phyloP scores from a whole-genome alignment of 2,113 vertebrate species.

The Alouatta palliata region DNA sequence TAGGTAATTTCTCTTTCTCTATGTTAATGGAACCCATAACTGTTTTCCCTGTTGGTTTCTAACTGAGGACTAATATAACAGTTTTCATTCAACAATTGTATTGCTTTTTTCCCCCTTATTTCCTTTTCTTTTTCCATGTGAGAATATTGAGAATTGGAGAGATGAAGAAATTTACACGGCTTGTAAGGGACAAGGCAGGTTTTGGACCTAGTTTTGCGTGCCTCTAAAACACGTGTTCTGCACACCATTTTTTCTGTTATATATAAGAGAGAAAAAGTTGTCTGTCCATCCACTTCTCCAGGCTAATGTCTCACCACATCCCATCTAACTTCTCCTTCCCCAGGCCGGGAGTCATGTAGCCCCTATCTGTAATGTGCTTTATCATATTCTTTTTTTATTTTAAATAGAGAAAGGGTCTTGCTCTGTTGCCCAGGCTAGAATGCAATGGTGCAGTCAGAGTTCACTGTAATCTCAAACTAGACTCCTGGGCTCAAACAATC shows the following conservation, averaged over 20 bases:
- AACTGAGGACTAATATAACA: neutral
- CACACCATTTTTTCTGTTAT: accelerated
- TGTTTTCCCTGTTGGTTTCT: neutral
- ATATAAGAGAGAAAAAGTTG: accelerated
- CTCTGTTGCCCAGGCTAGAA: no score
- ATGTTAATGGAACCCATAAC: neutral
- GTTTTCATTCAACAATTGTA: neutral
- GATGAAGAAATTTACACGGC: neutral
- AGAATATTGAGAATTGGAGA: neutral
- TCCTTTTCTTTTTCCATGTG: neutral
- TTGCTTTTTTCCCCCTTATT: neutral
- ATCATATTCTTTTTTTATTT: neutral
- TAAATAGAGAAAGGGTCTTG: no score
- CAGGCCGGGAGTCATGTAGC: accelerated
- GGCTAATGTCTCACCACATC: neutral
- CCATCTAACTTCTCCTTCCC: neutral
- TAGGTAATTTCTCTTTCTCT: neutral
- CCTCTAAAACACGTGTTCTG: neutral
- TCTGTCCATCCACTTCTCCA: accelerated
- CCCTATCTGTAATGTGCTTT: neutral
- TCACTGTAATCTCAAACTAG: no score
- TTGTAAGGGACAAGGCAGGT: neutral
- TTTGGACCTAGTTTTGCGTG: neutral
- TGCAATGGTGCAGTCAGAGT: no score
- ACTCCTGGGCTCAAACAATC: no score